Base-by-base conservation (phyloP, 2,797 vertebrate species). In the Alauda arvensis region DNA sequence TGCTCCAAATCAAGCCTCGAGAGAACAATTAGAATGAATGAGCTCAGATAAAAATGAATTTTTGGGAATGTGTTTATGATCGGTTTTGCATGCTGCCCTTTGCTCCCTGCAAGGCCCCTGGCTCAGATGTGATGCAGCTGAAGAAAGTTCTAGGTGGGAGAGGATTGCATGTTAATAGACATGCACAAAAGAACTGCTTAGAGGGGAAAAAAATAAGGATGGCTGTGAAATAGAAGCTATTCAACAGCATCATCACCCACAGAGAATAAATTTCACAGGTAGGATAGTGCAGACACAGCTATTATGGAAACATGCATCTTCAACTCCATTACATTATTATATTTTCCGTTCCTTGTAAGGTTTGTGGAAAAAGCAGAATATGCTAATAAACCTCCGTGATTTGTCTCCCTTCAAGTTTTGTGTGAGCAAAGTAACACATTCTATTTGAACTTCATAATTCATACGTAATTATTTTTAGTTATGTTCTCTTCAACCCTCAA, bases 231-330 rank as follows among this genome's bases (percentile, higher is more conserved):
- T 56, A 14, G 71, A 75, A 92, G 49, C 19, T 52, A 80, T 68
- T 80, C 52, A 86, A 52, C 39, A 87, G 31, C 21, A 71, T 66
- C 43, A 61, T 33, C 48, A 68, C 26, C 24, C 10, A 34, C 14
- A 77, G 71, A 82, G 60, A 82, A 74, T 77, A 70, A 70, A 77
- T 93, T 87, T 84, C 6, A 2, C 77, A 79, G 68, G 83, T 79
- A 59, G 20, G 8, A 42, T 40, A 61, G 55, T 28, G 37, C 56
- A 85, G 61, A 67, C 68, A 62, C 48, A 93, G 59, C 43, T 80
- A 23, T 82, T 91, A 88, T 11, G 13, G 66, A 86, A 91, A 66
- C 67, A 68, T 26, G 59, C 87, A 89, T 83, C 81, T 56, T 68
- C 69, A 77, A 18, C 37, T 88, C 69, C 76, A 86, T 86, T 74